Conservation (phyloP, 2,888 invertebrate species). For the Platypus cylindrus region DNA sequence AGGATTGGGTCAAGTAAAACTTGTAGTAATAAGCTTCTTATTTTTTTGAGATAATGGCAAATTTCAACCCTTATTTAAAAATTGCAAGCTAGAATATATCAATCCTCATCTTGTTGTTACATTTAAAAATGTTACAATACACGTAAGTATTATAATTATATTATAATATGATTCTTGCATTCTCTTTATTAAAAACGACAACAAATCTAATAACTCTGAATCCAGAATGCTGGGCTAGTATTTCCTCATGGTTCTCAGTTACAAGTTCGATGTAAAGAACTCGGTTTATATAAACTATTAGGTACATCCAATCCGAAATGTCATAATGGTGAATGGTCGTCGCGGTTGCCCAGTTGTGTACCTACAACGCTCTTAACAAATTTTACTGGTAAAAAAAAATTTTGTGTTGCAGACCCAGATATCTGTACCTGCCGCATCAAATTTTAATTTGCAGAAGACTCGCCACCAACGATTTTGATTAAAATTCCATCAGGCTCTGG, state of each 20-base stretch:
- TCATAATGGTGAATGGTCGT: constrained; percentile 71
- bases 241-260: constrained; percentile 69
- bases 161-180: background rate
- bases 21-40: too few species aligned
- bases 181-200: background rate
- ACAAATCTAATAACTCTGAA: background rate
- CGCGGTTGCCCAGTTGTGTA: constrained; percentile 67
- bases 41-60: constrained; percentile 50
- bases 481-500: constrained; percentile 67
- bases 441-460: constrained; percentile 47
- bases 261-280: constrained; percentile 63
- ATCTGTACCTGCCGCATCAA: background rate
- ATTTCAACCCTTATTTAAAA: constrained; percentile 63
- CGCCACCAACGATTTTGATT: constrained; percentile 69
- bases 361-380: constrained; percentile 79
- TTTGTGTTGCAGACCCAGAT: background rate
- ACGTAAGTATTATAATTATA: constrained; percentile 40
- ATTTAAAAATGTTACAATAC: constrained; percentile 60
- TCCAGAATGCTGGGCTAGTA: constrained; percentile 47
- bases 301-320: constrained; percentile 67
- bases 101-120: constrained; percentile 57
- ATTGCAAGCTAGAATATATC: constrained; percentile 57
- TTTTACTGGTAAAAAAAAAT: constrained; percentile 54
- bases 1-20: too few species aligned
- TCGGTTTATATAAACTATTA: constrained; percentile 72